A percentile compares a stretch with the other conserved stretches of the same genome.
These are phyloP conservation scores for Neostethus bicornis DNA, from an alignment of 2,797 vertebrate genomes.

Conservation along the genomic window DNA sequence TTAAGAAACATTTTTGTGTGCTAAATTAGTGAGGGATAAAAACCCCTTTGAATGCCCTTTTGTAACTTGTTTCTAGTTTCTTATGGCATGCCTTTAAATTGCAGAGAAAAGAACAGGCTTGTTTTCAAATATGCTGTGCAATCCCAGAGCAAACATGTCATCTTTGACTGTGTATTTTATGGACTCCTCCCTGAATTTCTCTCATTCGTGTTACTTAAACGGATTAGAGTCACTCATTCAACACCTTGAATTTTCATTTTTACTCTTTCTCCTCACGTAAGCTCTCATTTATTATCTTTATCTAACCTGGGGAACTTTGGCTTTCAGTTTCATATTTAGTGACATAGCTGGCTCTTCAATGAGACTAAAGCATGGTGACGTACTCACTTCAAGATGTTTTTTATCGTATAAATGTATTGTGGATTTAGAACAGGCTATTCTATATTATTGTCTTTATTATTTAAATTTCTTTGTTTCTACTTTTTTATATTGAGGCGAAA, in stretches of 20 bases:
- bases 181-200: neutral
- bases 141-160: neutral
- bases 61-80: neutral
- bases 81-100: neutral
- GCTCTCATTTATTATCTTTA: neutral
- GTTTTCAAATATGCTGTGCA: neutral
- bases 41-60: neutral
- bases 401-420: too few species aligned
- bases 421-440: too few species aligned
- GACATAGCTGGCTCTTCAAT: neutral
- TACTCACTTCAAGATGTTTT: too few species aligned
- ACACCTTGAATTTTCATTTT: neutral
- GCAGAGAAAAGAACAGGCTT: neutral
- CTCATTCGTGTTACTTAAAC: neutral
- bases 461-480: too few species aligned
- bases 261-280: neutral
- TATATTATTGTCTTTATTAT: too few species aligned
- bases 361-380: neutral
- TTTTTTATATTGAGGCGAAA: too few species aligned
- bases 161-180: fast-evolving
- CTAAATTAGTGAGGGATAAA: neutral
- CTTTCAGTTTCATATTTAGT: neutral
- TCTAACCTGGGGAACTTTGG: neutral
- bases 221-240: neutral
- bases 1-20: too few species aligned